These are phyloP conservation scores for Ophion slaviceki DNA, from an alignment of 2,888 invertebrate species.

Conservation along the genomic window DNA sequence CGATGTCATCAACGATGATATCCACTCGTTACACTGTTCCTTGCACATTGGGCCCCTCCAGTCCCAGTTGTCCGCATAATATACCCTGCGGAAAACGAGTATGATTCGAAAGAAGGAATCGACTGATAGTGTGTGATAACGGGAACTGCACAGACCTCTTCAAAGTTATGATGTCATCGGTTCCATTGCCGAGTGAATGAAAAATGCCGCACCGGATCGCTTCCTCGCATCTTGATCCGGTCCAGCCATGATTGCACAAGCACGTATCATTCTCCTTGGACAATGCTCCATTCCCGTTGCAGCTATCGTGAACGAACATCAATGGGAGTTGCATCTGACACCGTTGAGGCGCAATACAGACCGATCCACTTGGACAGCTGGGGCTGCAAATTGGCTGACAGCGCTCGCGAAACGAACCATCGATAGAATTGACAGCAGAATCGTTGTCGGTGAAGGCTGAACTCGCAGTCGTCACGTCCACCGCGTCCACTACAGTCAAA, in stretches of 20 bases:
- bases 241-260: slow-evolving; percentile 17
- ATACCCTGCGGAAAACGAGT: not conserved
- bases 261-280: not conserved
- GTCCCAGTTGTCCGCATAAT: slow-evolving; percentile 3
- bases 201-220: slow-evolving; percentile 9
- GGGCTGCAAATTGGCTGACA: slow-evolving; percentile 9
- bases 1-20: not conserved
- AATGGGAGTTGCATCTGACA: slow-evolving; percentile 11
- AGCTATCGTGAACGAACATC: not conserved
- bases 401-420: not conserved
- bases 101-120: not conserved
- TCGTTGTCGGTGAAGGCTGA: not conserved
- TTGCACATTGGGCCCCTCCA: slow-evolving; percentile 13
- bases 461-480: not conserved
- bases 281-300: not conserved
- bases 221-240: slow-evolving; percentile 1
- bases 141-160: not conserved
- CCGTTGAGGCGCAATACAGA: not conserved
- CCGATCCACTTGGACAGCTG: not conserved
- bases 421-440: not conserved
- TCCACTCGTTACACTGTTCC: not conserved
- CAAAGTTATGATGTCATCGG: not conserved
- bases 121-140: not conserved
- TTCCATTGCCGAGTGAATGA: not conserved
- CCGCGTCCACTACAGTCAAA: not conserved